Conservation (phyloP, 2,797 vertebrate species). For the Linurgus olivaceus region DNA sequence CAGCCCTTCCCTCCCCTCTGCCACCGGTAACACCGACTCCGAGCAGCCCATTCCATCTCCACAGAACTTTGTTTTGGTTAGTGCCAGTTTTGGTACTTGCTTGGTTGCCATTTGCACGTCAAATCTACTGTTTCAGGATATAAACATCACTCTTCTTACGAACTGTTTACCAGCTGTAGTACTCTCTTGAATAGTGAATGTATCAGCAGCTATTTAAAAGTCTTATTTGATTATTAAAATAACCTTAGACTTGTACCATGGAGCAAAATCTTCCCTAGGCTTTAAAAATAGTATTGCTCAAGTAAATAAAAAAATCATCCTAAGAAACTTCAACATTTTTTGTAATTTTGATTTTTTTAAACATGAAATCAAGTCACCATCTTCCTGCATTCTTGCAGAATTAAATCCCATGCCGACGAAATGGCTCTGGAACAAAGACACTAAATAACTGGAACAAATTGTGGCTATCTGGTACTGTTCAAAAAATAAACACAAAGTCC, state of each 20-base stretch:
- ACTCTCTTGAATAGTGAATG: not conserved
- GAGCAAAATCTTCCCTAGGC: not conserved
- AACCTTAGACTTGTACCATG: not conserved
- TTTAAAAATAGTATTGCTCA: not conserved
- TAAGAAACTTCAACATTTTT: not conserved
- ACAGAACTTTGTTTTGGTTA: not conserved
- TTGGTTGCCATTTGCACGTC: not conserved
- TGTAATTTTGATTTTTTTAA: not conserved
- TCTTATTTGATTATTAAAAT: not conserved
- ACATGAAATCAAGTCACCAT: not conserved
- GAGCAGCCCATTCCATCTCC: not conserved
- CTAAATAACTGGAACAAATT: slow-evolving; percentile 17
- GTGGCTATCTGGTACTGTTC: slow-evolving; percentile 3
- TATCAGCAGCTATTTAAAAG: not conserved
- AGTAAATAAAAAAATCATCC: not conserved
- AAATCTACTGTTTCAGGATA: not conserved
- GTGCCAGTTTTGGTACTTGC: not conserved
- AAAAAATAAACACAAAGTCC: slow-evolving; percentile 36
- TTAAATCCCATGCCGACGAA: not conserved
- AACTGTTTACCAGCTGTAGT: not conserved
- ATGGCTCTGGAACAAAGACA: slow-evolving; percentile 16
- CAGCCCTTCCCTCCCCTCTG: not conserved
- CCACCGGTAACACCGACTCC: not conserved
- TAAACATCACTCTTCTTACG: not conserved
- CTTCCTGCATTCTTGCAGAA: not conserved